phyloP scores from a whole-genome alignment of 2,888 invertebrate species.

The Erebia palarica region DNA sequence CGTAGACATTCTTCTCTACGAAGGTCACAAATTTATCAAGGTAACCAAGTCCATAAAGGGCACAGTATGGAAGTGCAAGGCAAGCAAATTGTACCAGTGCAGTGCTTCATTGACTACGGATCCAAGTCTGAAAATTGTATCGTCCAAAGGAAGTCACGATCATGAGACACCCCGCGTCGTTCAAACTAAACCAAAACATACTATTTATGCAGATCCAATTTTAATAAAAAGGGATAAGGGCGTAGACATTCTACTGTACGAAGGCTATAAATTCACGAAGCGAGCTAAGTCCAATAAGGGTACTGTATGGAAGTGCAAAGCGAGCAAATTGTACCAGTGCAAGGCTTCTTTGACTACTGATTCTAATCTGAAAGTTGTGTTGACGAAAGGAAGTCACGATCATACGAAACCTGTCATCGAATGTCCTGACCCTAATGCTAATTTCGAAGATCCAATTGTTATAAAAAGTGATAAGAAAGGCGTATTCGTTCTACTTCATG shows the following conservation, averaged over 20 bases:
- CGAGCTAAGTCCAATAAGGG: conserved; percentile 70
- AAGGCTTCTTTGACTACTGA: conserved; percentile 63
- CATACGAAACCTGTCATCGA: conserved; percentile 51
- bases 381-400: conserved; percentile 54
- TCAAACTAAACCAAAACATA: conserved; percentile 64
- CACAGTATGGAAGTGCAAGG: conserved; percentile 68
- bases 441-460: conserved; percentile 17
- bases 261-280: conserved; percentile 57
- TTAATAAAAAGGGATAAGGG: conserved; percentile 37
- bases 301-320: conserved; percentile 68
- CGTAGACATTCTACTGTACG: conserved; percentile 59
- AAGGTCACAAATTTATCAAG: conserved; percentile 57
- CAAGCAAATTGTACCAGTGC: conserved; percentile 62
- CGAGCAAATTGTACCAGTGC: conserved; percentile 63
- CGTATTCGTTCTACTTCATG: conserved; percentile 59
- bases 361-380: conserved; percentile 60
- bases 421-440: neutral
- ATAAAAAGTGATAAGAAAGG: conserved; percentile 38
- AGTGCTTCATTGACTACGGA: conserved; percentile 63
- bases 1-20: conserved; percentile 59
- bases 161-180: conserved; percentile 52
- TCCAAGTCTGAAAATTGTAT: conserved; percentile 61
- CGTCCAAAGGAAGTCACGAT: conserved; percentile 54
- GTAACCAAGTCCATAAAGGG: conserved; percentile 71
- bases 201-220: conserved; percentile 57